Conservation (phyloP, 2,113 vertebrate genomes). For the Struthidea cinerea region DNA sequence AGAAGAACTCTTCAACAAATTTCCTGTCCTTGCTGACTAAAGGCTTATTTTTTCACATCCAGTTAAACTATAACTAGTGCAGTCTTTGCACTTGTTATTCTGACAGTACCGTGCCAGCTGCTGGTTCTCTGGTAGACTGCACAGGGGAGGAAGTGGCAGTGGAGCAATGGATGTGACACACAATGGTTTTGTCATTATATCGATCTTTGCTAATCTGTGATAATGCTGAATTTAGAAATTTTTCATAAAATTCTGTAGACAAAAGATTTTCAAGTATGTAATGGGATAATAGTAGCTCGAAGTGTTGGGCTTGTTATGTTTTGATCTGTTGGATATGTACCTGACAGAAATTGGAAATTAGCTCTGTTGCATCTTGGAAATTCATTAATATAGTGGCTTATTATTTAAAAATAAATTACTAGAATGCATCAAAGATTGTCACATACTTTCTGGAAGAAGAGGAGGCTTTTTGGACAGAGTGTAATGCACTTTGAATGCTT, state of each 20-base stretch:
- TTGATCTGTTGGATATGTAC: neutral
- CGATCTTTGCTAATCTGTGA: neutral
- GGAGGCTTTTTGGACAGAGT: neutral
- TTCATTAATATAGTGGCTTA: neutral
- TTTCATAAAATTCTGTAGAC: neutral
- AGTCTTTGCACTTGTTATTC: neutral
- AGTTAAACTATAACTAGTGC: neutral
- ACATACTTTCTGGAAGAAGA: neutral
- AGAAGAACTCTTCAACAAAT: neutral
- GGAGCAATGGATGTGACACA: neutral
- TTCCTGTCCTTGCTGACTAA: neutral
- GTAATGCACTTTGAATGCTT: neutral
- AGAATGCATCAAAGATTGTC: neutral
- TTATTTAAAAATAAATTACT: neutral
- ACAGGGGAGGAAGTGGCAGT: neutral
- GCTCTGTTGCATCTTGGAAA: neutral
- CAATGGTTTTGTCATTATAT: neutral
- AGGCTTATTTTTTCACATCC: neutral
- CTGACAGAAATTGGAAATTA: neutral
- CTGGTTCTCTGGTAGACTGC: neutral
- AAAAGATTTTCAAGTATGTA: neutral
- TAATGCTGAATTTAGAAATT: neutral
- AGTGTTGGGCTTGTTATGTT: neutral
- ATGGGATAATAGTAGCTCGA: neutral
- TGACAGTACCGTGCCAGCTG: neutral